phyloP scores from a whole-genome alignment of 2,113 vertebrate species.

The Pseudopipra pipra region DNA sequence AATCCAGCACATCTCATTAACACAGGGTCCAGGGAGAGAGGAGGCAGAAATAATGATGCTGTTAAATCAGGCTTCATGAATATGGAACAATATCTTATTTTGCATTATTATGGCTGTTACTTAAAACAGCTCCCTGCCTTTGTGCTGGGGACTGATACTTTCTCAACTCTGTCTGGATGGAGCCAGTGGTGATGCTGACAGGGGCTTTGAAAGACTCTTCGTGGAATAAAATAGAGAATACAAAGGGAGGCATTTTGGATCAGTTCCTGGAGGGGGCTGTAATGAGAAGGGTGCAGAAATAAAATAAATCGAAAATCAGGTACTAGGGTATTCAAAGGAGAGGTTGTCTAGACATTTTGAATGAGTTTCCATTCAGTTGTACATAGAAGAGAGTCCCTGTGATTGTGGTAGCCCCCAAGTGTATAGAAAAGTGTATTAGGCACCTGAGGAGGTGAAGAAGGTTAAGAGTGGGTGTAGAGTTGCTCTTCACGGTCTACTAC shows the following conservation, averaged over 20 bases:
- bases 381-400: background rate
- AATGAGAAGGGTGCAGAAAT: background rate
- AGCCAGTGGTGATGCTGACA: background rate
- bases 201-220: constrained; percentile 24
- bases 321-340: background rate
- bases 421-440: background rate
- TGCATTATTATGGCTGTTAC: constrained; percentile 66
- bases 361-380: background rate
- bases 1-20: constrained; percentile 68
- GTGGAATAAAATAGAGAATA: background rate
- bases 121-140: constrained; percentile 51
- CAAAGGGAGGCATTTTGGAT: background rate
- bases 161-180: background rate
- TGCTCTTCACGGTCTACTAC: background rate
- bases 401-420: background rate
- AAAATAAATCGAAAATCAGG: background rate
- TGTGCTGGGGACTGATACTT: constrained; percentile 38
- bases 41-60: constrained; percentile 68
- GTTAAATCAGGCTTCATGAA: constrained; percentile 74
- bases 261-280: background rate
- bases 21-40: constrained; percentile 51
- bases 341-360: background rate
- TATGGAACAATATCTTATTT: constrained; percentile 71
- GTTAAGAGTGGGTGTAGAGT: background rate
- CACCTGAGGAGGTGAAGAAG: background rate